A percentile compares a stretch with the other conserved stretches of the same genome.
phyloP scores from a whole-genome alignment of 2,113 vertebrate species.

The Lepus timidus region DNA sequence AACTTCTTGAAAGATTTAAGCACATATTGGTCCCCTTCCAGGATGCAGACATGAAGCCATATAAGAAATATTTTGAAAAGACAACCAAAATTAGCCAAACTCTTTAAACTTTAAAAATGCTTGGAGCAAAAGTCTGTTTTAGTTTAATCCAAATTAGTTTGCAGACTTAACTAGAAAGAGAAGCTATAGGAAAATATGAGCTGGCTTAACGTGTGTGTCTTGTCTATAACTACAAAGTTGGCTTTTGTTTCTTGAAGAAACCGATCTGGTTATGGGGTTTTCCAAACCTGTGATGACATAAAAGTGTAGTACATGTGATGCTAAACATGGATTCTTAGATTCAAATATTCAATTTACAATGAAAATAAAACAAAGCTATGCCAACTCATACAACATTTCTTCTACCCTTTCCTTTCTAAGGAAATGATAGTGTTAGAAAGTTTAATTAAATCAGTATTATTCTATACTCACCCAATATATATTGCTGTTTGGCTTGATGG shows the following conservation, averaged over 20 bases:
- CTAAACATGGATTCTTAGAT: slow-evolving; percentile 23
- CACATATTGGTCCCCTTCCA: slow-evolving; percentile 82
- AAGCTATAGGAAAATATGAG: slow-evolving; percentile 83
- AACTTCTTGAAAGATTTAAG: slow-evolving; percentile 82
- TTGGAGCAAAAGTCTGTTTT: slow-evolving; percentile 85
- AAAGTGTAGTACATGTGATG: slow-evolving; percentile 45
- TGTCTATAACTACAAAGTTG: slow-evolving; percentile 80
- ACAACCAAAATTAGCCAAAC: slow-evolving; percentile 85
- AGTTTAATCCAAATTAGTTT: slow-evolving; percentile 85
- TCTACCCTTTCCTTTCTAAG: background rate
- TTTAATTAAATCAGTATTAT: slow-evolving; percentile 46
- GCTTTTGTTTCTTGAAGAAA: slow-evolving; percentile 77
- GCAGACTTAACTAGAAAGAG: slow-evolving; percentile 84
- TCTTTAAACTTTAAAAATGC: slow-evolving; percentile 84
- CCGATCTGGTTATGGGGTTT: slow-evolving; percentile 70
- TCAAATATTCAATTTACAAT: slow-evolving; percentile 54
- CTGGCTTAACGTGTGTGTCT: slow-evolving; percentile 79
- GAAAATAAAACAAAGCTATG: slow-evolving; percentile 53
- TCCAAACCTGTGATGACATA: slow-evolving; percentile 66
- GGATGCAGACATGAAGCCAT: slow-evolving; percentile 83
- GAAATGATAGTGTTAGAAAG: slow-evolving; percentile 30
- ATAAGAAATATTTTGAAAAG: slow-evolving; percentile 85
- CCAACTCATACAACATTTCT: slow-evolving; percentile 13
- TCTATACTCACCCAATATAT: slow-evolving; percentile 43
- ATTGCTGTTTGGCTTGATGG: background rate